Base-by-base conservation (phyloP, 2,113 vertebrate species). In the Holacanthus passer region DNA sequence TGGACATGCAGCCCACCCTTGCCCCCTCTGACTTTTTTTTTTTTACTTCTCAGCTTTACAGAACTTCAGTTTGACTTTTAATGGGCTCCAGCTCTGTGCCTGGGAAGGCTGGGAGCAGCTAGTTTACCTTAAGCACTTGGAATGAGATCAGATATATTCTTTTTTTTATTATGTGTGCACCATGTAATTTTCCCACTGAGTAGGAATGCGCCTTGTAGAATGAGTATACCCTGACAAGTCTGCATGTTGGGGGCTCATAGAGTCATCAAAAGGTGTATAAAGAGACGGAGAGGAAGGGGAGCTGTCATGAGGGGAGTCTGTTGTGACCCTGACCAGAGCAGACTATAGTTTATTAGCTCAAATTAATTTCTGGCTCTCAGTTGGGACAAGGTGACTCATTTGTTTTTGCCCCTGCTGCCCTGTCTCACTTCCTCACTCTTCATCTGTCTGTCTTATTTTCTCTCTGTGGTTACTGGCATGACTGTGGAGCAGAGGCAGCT, bases 51-150 rank as follows among this genome's bases (percentile, higher is more conserved):
- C 48, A 48, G 55, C 76, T 75, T 85, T 84, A 79, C 58, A 87
- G 59, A 85, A 50, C 72, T 73, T 78, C 27, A 67, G 1, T 91
- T 91, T 76, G 74, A 87, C 78, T 82, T 89, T 92, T 94, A 90
- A 93, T 86, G 63, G 84, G 79, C 88, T 92, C 71, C 87, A 90
- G 87, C 79, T 79, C 80, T 75, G 55, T 0, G 71, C 58, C 83
- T 81, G 81, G 67, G 73, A 83, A 82, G 78, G 52, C 70, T 62
- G 69, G 63, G 86, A 89, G 77, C 81, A 83, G 88, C 77, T 85
- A 87, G 74, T 92, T 93, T 89, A 92, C 91, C 89, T 89, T 86
- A 88, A 90, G 89, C 83, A 75, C 81, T 93, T 92, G 92, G 88
- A 89, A 63, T 62, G 52, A 91, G 83, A 92, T 94, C 93, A 93